phyloP scores from a whole-genome alignment of 2,113 vertebrate species.

The Albula glossodonta region DNA sequence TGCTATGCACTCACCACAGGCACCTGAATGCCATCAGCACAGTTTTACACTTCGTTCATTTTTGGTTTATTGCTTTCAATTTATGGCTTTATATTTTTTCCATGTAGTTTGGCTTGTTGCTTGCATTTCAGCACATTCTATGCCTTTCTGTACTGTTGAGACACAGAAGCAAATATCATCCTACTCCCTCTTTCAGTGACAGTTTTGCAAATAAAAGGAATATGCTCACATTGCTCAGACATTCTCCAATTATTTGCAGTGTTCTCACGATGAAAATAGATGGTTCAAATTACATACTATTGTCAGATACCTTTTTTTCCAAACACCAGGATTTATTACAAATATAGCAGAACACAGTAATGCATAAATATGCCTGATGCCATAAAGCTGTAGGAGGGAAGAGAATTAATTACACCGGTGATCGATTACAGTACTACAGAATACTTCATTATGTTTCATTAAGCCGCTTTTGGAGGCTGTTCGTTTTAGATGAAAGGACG shows the following conservation, averaged over 20 bases:
- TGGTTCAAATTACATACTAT: constrained; percentile 29
- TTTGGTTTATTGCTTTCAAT: too few species aligned
- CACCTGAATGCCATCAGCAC: neutral
- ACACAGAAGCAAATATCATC: neutral
- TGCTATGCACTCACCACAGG: neutral
- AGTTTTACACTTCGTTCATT: neutral
- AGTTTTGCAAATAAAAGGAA: constrained; percentile 16
- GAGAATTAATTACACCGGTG: constrained; percentile 9
- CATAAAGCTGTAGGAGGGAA: neutral
- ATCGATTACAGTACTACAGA: constrained; percentile 20
- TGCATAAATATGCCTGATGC: neutral
- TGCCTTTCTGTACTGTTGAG: constrained; percentile 7
- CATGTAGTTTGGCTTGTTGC: neutral
- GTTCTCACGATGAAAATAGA: constrained; percentile 39
- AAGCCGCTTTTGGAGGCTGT: neutral
- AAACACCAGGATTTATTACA: constrained; percentile 21
- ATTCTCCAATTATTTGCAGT: constrained; percentile 36
- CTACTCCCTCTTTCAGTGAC: constrained; percentile 6
- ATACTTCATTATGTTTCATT: constrained; percentile 21
- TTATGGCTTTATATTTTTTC: neutral
- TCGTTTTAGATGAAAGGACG: constrained; percentile 1
- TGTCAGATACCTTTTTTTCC: constrained; percentile 31
- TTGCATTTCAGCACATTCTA: neutral
- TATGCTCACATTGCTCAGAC: constrained; percentile 30
- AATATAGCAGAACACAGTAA: constrained; percentile 6